phyloP scores from a whole-genome alignment of 2,113 vertebrate genomes.

The Prunella fulvescens region DNA sequence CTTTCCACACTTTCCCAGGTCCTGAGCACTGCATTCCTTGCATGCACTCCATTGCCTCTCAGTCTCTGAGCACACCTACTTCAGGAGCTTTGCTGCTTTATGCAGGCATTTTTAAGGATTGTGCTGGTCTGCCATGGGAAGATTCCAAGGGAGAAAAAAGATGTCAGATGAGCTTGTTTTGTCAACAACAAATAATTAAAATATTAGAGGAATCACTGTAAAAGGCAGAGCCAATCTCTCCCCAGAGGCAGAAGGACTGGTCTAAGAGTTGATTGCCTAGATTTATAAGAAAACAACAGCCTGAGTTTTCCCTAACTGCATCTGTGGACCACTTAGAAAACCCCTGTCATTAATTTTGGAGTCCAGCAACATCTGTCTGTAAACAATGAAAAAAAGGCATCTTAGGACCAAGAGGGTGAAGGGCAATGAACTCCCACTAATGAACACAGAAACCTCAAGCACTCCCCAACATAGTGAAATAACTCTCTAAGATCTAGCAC shows the following conservation, averaged over 20 bases:
- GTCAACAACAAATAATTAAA: background rate
- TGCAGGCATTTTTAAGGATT: background rate
- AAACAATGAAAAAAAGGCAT: background rate
- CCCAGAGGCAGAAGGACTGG: background rate
- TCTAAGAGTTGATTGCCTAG: background rate
- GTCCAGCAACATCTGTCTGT: background rate
- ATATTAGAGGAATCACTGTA: background rate
- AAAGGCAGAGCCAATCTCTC: background rate
- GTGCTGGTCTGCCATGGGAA: background rate
- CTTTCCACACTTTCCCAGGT: background rate
- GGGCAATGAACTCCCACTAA: background rate
- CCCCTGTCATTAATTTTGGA: background rate
- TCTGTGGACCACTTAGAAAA: background rate
- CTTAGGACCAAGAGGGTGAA: background rate
- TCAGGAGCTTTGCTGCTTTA: background rate
- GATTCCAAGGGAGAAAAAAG: background rate
- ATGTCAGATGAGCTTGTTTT: background rate
- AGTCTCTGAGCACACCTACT: background rate
- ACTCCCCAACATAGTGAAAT: background rate
- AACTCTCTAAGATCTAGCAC: background rate
- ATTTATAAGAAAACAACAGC: background rate
- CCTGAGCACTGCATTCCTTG: background rate
- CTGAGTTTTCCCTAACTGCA: background rate
- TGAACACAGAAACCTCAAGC: background rate
- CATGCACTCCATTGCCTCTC: background rate